A percentile compares a stretch with the other conserved stretches of the same genome.
Evolutionary conservation across 2,888 invertebrate species (phyloP).

Genomic region (Gymnoscelis rufifasciata): DNA sequence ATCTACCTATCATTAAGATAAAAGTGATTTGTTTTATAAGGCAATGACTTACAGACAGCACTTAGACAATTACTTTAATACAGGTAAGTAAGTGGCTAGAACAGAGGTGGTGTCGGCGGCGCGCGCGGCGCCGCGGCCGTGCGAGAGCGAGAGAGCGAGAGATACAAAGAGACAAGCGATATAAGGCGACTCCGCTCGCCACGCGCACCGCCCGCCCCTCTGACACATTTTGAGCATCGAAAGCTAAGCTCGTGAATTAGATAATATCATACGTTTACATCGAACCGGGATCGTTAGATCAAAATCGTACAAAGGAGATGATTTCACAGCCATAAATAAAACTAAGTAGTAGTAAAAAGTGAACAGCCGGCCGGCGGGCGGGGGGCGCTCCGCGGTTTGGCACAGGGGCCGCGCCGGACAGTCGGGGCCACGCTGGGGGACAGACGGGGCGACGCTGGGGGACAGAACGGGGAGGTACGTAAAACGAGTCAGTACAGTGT

Average conservation of each 20-base stretch:
- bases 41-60: constrained; percentile 66
- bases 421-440: too few relatives aligned
- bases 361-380: background rate
- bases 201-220: too few relatives aligned
- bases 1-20: constrained; percentile 30
- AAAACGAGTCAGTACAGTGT: constrained; percentile 49
- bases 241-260: constrained; percentile 68
- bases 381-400: background rate
- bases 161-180: too few relatives aligned
- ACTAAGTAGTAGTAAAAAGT: constrained; percentile 11
- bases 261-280: constrained; percentile 48
- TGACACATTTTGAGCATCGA: constrained; percentile 50
- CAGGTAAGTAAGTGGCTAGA: constrained; percentile 25
- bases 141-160: background rate
- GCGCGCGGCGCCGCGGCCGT: background rate
- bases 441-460: too few relatives aligned
- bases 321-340: constrained; percentile 42
- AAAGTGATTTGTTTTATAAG: constrained; percentile 58
- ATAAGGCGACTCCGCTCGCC: too few relatives aligned
- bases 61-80: constrained; percentile 39
- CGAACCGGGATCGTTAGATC: constrained; percentile 28
- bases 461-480: constrained; percentile 19
- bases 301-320: constrained; percentile 30
- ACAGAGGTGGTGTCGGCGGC: constrained; percentile 12
- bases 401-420: background rate